Evolutionary conservation across 2,797 vertebrate species (phyloP).

Genomic region (Chaetophractus vellerosus): DNA sequence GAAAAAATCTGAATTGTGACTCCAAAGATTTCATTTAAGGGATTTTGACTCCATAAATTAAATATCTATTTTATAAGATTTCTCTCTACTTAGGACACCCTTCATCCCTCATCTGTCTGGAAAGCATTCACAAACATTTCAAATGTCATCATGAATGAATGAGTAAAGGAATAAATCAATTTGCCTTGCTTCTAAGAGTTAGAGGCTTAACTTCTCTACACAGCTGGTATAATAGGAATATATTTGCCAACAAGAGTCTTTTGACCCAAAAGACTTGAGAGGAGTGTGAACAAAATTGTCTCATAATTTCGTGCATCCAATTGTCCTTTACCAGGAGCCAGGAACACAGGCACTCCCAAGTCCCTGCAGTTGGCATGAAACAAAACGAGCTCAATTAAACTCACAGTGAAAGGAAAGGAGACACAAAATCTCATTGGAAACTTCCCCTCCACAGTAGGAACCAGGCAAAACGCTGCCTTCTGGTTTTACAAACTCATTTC

Average conservation of each 20-base stretch:
- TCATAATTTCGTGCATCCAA: background rate
- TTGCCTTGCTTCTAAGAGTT: background rate
- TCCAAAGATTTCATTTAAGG: background rate
- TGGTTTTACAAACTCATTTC: slow-evolving; percentile 70
- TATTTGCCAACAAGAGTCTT: slow-evolving; percentile 18
- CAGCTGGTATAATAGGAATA: background rate
- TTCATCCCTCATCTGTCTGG: slow-evolving; percentile 5
- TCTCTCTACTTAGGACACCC: slow-evolving; percentile 30
- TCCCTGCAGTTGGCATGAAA: background rate
- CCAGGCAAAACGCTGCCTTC: slow-evolving; percentile 22
- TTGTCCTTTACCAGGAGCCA: background rate
- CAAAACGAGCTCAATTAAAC: background rate
- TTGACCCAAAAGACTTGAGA: background rate
- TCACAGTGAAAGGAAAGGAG: background rate
- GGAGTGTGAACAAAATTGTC: background rate
- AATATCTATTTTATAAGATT: background rate
- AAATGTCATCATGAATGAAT: slow-evolving; percentile 33
- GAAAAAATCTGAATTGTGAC: slow-evolving; percentile 40
- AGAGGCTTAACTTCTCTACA: background rate
- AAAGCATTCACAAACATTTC: slow-evolving; percentile 57
- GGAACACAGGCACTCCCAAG: background rate
- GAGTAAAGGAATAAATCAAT: slow-evolving; percentile 24
- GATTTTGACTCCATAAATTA: slow-evolving; percentile 3
- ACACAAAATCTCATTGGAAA: background rate
- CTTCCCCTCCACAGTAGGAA: background rate